Base-by-base conservation (phyloP, 2,113 vertebrate genomes). In the Festucalex cinctus region DNA sequence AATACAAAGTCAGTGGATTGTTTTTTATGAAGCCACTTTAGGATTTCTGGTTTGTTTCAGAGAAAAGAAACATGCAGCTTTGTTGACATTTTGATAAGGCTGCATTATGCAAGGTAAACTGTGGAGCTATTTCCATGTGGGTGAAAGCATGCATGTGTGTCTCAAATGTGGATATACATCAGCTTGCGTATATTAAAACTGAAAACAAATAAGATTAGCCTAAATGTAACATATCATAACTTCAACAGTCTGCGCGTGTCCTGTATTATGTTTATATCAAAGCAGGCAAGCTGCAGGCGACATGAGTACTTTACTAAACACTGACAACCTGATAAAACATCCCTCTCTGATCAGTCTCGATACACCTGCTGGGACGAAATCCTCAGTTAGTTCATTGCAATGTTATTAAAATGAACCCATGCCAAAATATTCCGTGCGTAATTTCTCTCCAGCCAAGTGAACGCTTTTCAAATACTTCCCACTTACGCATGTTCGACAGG, bases 401-500 rank as follows among this genome's bases (percentile, higher is more conserved):
- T 22, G 9, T 22, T 57, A 32, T 57, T 6, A 14, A 32, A 32
- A 16, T 57, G 26, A 17, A 16, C 12, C 14, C 14, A 28, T 19
- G 28, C 1, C 3, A 57, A 14, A 57, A 26, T 19, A 24, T 6
- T 41, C 39, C 59, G 49, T 79, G 82, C 85, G 84, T 82, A 85
- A 85, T 85, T 76, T 74, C 49, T 73, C 53, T 2, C 59, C 39
- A 56, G 75, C 78, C 68, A 19, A 39, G 8, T 70, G 41, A 68
- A 63, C 22, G 14, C 39, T 63, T 71, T 65, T 71, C 43, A 62
- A 43, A 71, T 22, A 57, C 63, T 66, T 54, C 46, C 68, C 48
- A 41, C 10, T 19, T 6, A 43, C 61, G 56, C 39, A 22, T 14
- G 46, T 63, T 67, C 48, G 70, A 59, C 71, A 69, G 57, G 66